phyloP scores from a whole-genome alignment of 37 sponge, comb jelly and placozoan genomes.

The Tethya wilhelma region DNA sequence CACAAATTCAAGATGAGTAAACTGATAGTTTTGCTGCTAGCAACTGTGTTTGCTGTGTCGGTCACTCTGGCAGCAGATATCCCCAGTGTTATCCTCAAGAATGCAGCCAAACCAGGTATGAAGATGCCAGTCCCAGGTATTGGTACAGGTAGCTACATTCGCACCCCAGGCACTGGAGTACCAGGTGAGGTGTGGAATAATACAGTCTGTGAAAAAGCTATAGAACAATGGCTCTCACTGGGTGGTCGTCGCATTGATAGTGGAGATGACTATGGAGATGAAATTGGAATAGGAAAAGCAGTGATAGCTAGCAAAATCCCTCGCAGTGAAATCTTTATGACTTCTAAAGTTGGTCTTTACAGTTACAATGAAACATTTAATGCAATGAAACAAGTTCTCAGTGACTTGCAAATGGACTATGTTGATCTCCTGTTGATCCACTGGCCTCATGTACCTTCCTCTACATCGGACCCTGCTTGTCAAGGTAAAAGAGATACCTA shows the following conservation, averaged over 20 bases:
- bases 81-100: constrained; percentile 6
- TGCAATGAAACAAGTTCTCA: not conserved
- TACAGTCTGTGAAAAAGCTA: constrained; percentile 19
- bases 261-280: constrained; percentile 1
- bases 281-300: constrained; percentile 22
- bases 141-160: constrained; percentile 23
- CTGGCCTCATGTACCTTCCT: constrained; percentile 29
- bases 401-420: constrained; percentile 13
- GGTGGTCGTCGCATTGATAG: constrained; percentile 25
- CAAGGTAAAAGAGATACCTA: not conserved
- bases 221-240: not conserved
- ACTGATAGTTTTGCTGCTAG: too few relatives aligned
- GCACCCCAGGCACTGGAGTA: not conserved
- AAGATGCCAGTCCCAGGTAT: constrained; percentile 38
- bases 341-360: constrained; percentile 20
- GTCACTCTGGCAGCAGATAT: not conserved
- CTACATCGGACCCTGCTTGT: constrained; percentile 14
- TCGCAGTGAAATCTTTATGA: constrained; percentile 35
- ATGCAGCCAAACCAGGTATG: constrained; percentile 43
- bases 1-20: too few relatives aligned
- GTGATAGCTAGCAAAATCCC: constrained; percentile 10
- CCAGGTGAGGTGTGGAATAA: constrained; percentile 36
- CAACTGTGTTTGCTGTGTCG: too few relatives aligned
- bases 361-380: constrained; percentile 39
- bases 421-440: constrained; percentile 54